A percentile compares a stretch with the other conserved stretches of the same genome.
These are phyloP conservation scores for Melanerpes aurifrons DNA, from an alignment of 2,113 vertebrate genomes.

Conservation along the genomic window DNA sequence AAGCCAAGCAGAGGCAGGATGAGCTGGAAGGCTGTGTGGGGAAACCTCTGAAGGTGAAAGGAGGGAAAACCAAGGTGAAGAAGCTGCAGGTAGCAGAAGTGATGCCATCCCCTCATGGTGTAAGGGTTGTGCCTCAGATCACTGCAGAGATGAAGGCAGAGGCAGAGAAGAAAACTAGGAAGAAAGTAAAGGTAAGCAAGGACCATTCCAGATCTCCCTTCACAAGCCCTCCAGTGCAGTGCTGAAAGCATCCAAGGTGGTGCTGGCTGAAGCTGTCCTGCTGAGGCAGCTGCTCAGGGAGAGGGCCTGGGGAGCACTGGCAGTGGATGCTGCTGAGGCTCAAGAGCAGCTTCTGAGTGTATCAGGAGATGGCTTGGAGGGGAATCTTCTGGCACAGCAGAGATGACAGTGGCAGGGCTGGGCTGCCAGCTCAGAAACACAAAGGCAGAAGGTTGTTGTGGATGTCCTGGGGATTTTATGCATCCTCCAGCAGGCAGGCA, in stretches of 20 bases:
- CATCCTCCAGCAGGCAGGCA: neutral
- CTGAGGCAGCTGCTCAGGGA: neutral
- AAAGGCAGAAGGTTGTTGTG: neutral
- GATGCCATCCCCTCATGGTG: conserved; percentile 87
- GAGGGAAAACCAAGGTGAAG: conserved; percentile 78
- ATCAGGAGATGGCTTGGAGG: neutral
- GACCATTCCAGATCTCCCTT: neutral
- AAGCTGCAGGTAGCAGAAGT: conserved; percentile 85
- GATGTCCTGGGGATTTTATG: conserved; percentile 1
- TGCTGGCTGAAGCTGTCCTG: neutral
- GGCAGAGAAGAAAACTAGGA: conserved; percentile 85
- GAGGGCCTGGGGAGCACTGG: neutral
- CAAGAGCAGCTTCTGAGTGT: neutral
- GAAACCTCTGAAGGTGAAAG: conserved; percentile 78
- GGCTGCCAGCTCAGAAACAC: neutral
- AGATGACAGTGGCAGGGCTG: neutral
- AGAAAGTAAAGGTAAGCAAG: conserved; percentile 84
- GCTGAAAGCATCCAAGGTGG: neutral
- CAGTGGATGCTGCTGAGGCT: neutral
- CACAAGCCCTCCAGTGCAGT: neutral
- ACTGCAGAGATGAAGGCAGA: conserved; percentile 93
- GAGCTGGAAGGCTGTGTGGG: conserved; percentile 47
- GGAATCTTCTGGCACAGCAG: neutral
- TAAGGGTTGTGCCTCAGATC: conserved; percentile 86
- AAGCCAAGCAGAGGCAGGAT: conserved; percentile 83